A percentile compares a stretch with the other conserved stretches of the same genome.
Evolutionary conservation across 2,797 vertebrate species (phyloP).

Genomic region (Lophotriccus pileatus): DNA sequence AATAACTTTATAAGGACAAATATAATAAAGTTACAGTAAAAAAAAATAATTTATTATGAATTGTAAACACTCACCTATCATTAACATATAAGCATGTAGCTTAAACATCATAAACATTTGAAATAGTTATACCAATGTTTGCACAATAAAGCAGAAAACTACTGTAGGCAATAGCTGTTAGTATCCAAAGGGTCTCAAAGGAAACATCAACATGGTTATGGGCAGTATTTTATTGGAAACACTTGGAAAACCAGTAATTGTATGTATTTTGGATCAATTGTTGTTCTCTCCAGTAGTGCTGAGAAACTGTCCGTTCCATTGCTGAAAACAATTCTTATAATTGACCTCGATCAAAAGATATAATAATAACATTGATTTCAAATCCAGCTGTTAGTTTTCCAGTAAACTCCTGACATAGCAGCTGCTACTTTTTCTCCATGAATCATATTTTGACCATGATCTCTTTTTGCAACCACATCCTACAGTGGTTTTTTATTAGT

Average conservation of each 20-base stretch:
- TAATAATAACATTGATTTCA: conserved; percentile 1
- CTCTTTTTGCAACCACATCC: neutral
- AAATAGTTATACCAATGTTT: neutral
- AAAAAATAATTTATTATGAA: neutral
- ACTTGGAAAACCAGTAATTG: neutral
- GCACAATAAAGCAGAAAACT: neutral
- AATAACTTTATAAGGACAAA: neutral
- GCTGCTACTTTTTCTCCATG: neutral
- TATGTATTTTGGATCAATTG: neutral
- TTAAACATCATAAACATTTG: neutral
- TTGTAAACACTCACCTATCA: neutral
- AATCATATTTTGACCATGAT: neutral
- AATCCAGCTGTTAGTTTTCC: neutral
- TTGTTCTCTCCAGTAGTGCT: neutral
- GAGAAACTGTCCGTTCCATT: neutral
- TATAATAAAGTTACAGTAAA: neutral
- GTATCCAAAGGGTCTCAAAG: neutral
- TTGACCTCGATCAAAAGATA: neutral
- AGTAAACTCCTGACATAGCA: neutral
- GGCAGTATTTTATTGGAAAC: neutral
- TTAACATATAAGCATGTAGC: neutral
- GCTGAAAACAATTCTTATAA: neutral
- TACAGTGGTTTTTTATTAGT: neutral
- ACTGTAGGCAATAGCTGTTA: neutral
- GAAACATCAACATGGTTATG: neutral